Conservation (phyloP, 2,113 vertebrate species). For the Oenanthe melanoleuca region DNA sequence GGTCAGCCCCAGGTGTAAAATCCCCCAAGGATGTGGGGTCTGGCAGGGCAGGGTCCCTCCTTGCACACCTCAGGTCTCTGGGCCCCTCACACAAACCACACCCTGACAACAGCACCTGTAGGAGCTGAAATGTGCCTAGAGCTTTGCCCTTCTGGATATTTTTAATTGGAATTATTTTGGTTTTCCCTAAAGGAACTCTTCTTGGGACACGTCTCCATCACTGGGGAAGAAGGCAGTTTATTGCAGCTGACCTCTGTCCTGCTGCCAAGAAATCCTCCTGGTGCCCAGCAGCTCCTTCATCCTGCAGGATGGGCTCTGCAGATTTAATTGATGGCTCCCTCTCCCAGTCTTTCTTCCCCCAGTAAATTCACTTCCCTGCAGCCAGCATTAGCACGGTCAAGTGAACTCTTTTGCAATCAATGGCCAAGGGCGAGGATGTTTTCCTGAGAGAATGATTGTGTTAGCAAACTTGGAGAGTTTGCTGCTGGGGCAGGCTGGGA, state of each 20-base stretch:
- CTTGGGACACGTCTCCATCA: accelerated
- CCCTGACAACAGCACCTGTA: background rate
- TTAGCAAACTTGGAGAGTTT: conserved; percentile 55
- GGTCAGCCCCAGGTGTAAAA: too few species aligned
- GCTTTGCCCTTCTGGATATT: background rate
- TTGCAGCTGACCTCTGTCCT: background rate
- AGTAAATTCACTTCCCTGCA: background rate
- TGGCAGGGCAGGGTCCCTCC: background rate
- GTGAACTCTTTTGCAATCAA: conserved; percentile 34
- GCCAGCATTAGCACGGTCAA: conserved; percentile 26
- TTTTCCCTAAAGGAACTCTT: background rate
- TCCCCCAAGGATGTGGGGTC: too few species aligned
- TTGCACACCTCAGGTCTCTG: background rate
- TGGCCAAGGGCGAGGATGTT: background rate
- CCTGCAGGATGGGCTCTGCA: background rate
- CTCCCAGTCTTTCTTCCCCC: conserved; percentile 11
- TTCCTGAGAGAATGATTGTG: conserved; percentile 14
- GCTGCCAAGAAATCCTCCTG: background rate
- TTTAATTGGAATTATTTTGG: background rate
- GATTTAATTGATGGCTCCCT: conserved; percentile 41
- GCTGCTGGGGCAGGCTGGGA: conserved; percentile 8
- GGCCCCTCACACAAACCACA: background rate
- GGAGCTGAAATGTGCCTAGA: background rate
- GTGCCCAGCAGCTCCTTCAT: background rate
- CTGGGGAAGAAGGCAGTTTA: background rate